These are phyloP conservation scores for Habroteleia sp. DNA, from an alignment of 2,888 invertebrate species.

Conservation along the genomic window DNA sequence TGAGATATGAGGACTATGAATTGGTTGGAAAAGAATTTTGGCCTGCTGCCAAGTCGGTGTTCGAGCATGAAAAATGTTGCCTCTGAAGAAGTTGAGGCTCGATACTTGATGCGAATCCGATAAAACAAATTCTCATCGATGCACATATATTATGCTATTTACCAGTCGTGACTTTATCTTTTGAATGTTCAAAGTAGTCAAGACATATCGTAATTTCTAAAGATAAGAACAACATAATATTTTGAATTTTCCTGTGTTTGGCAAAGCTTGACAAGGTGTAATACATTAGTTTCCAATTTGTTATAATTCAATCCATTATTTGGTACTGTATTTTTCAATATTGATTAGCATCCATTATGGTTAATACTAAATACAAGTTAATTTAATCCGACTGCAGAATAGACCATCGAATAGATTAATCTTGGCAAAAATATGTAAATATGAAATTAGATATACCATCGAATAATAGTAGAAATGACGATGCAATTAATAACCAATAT, in stretches of 20 bases:
- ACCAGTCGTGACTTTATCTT: slow-evolving; percentile 55
- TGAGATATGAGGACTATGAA: slow-evolving; percentile 27
- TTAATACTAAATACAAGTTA: no score
- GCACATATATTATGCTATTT: slow-evolving; percentile 54
- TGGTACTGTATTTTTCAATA: no score
- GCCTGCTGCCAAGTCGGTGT: slow-evolving; percentile 22
- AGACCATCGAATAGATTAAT: no score
- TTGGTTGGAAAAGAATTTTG: slow-evolving; percentile 42
- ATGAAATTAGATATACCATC: no score
- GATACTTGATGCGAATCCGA: slow-evolving; percentile 50
- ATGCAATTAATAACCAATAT: no score
- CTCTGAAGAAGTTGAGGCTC: slow-evolving; percentile 44
- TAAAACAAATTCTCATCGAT: slow-evolving; percentile 57
- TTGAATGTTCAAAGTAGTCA: slow-evolving; percentile 14
- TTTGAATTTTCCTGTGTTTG: not conserved
- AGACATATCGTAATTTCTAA: not conserved
- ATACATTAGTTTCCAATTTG: no score
- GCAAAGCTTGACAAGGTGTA: no score
- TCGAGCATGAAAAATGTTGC: slow-evolving; percentile 57
- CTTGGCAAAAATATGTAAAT: no score
- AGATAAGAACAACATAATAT: slow-evolving; percentile 2
- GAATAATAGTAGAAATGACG: no score
- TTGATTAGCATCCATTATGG: no score
- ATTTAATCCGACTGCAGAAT: no score
- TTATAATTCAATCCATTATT: no score